A percentile compares a stretch with the other conserved stretches of the same genome.
Conservation (phyloP, 2,888 invertebrate species). For the Onthophagus sagittarius region DNA sequence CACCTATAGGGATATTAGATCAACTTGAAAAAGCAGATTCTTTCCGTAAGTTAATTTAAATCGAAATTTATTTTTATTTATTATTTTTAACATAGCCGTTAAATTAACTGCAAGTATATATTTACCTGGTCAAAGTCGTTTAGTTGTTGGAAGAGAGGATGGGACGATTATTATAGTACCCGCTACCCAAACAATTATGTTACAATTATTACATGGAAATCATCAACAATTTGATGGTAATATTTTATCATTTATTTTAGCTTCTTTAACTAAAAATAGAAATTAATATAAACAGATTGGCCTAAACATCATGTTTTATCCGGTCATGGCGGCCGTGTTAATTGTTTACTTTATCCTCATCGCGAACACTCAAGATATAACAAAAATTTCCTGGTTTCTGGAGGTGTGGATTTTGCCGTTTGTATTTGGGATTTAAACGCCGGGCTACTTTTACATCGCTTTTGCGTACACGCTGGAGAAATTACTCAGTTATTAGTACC, state of each 20-base stretch:
- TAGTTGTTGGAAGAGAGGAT: conserved; percentile 93
- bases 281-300: conserved; percentile 61
- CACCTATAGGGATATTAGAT: conserved; percentile 88
- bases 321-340: conserved; percentile 91
- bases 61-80: conserved; percentile 27
- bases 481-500: conserved; percentile 92
- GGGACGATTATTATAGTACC: conserved; percentile 95
- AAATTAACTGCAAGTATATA: conserved; percentile 93
- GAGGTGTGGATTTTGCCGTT: conserved; percentile 96
- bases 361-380: conserved; percentile 88
- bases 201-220: conserved; percentile 84
- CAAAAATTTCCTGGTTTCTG: conserved; percentile 84
- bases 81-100: conserved; percentile 50
- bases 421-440: conserved; percentile 94
- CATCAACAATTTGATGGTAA: conserved; percentile 77
- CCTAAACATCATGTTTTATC: conserved; percentile 81
- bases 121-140: conserved; percentile 84
- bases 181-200: conserved; percentile 91
- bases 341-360: conserved; percentile 92
- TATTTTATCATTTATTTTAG: conserved; percentile 26
- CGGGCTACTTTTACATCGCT: conserved; percentile 84
- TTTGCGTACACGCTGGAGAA: conserved; percentile 97
- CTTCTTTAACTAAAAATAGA: not conserved
- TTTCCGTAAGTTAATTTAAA: conserved; percentile 22
- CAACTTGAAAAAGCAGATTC: conserved; percentile 71